Evolutionary conservation across 2,888 invertebrate genomes (phyloP), one percentile per base, ranked within the genome.

Genomic region (Diplolepis rosae): DNA sequence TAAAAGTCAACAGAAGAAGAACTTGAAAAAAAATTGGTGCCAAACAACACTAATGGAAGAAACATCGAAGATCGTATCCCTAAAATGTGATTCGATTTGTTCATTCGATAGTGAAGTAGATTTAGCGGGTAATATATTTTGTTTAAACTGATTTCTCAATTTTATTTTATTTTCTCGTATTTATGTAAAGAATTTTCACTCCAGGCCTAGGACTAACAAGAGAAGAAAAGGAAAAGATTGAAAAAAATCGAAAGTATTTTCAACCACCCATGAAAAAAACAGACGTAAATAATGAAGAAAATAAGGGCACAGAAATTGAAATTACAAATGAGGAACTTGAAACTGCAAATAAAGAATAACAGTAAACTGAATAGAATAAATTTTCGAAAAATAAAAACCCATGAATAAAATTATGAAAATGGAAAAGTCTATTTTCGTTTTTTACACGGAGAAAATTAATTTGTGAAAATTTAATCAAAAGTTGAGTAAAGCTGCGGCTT

Each of bases 61-160:
- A 11, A 2, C 13, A 32, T n/a, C n/a, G 0, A 32, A 65, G 9
- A 45, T 48, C 18, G 61, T 68, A 24, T 7, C 6, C 7, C 68
- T 65, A 7, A 74, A 80, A 15, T 83, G 81, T 70, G 70, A 73
- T 1, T 82, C 81, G 4, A 74, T 84, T 68, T 85, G 85, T 51
- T 85, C 85, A 1, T 74, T 79, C 67, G 80, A 86, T 54, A 86
- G 81, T 65, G 61, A 74, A 65, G 65, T 85, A 3, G 77, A 78
- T 68, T 70, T 85, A 0, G 71, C 75, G 71, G 83, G 86, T 84
- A 76, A 79, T 56, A n/a, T n/a, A n/a, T n/a, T n/a, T 61, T 4
- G 2, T n/a, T 66, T 13, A 1, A 39, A 18, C n/a, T 9, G 30
- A 45, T 45, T 7, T 18, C n/a, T n/a, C n/a, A 18, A 6, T 18